Percentiles rank a stretch among this genome's conserved stretches.
phyloP scores from a whole-genome alignment of 2,888 invertebrate species.

The Euplexia lucipara region DNA sequence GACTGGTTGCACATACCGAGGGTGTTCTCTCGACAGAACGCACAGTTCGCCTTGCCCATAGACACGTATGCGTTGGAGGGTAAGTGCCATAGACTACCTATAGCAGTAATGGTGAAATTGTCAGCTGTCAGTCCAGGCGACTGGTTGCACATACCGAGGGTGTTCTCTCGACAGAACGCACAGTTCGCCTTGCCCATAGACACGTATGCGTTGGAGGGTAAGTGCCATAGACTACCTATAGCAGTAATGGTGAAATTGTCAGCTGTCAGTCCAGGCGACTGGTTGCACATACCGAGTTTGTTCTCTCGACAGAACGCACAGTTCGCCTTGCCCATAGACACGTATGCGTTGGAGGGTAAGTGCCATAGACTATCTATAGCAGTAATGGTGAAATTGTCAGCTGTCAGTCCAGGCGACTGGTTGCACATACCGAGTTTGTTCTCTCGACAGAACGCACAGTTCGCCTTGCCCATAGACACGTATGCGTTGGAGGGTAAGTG shows the following conservation, averaged over 20 bases:
- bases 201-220: constrained; percentile 78
- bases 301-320: constrained; percentile 94
- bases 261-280: constrained; percentile 89
- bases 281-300: constrained; percentile 93
- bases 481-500: constrained; percentile 77
- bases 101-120: not conserved
- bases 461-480: constrained; percentile 93
- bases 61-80: constrained; percentile 85
- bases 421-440: constrained; percentile 94
- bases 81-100: constrained; percentile 64
- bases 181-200: constrained; percentile 95
- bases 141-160: constrained; percentile 93
- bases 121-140: constrained; percentile 89
- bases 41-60: constrained; percentile 94
- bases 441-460: constrained; percentile 93
- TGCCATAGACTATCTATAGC: constrained; percentile 18
- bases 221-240: constrained; percentile 51
- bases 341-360: constrained; percentile 78
- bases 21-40: constrained; percentile 94
- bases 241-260: not conserved
- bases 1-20: constrained; percentile 93
- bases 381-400: constrained; percentile 41
- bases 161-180: constrained; percentile 94
- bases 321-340: constrained; percentile 94
- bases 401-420: constrained; percentile 91